Evolutionary conservation across 2,113 vertebrate genomes (phyloP), one percentile per base, ranked within the genome.

Genomic region (Siphamia tubifer): DNA sequence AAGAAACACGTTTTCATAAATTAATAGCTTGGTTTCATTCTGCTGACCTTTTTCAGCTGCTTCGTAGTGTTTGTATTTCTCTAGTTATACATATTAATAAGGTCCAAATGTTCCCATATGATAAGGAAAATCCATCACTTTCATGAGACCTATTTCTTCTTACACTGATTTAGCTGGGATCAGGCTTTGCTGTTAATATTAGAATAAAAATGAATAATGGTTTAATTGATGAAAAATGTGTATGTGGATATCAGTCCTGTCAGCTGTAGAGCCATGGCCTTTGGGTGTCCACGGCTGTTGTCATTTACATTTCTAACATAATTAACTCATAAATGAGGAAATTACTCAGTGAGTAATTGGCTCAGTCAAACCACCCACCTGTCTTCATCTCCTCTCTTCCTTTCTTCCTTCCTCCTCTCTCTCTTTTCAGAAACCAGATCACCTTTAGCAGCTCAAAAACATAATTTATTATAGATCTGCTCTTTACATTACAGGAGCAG

Each of bases 251-350:
- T 42, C 8, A 30, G 15, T 25, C 23, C 6, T 43, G 17, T 55
- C 35, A 25, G 27, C 30, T 9, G n/a, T 17, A 13, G 28, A 11
- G 66, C 36, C 47, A 11, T 77, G 58, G 20, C 70, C 61, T 68
- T 56, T 70, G 60, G 36, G 39, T 55, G 8, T 54, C 72, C 12
- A 5, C 16, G n/a, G 36, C 47, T 64, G 60, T 3, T 47, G 57
- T 76, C 63, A 64, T 82, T 81, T 68, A 66, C 57, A 66, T 83
- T 74, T 11, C 56, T 62, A 65, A 79, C 49, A 48, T 68, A 47
- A 83, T 87, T 81, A 81, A 77, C 65, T 77, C 70, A 79, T 71
- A 72, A 79, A 81, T 1, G 23, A 81, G 80, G 80, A 83, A 85
- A 83, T 85, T 31, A 83, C 56, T 69, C 2, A 0, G 19, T 3